Percentiles rank a stretch among this genome's conserved stretches.
phyloP scores from a whole-genome alignment of 2,888 invertebrate genomes.

The Petrophora chlorosata region DNA sequence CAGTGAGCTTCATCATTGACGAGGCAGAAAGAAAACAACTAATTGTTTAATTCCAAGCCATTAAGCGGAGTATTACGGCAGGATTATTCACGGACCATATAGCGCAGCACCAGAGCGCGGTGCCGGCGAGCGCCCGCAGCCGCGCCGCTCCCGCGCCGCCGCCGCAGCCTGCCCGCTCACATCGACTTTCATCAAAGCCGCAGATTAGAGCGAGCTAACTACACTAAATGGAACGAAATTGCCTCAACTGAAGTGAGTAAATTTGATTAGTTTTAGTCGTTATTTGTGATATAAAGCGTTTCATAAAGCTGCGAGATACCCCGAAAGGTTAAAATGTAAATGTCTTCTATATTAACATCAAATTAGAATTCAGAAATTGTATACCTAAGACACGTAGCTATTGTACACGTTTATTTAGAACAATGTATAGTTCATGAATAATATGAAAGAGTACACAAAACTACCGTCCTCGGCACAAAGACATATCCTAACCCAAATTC shows the following conservation, averaged over 20 bases:
- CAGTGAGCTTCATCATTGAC: conserved; percentile 65
- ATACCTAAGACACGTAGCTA: too few species aligned
- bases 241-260: conserved; percentile 15
- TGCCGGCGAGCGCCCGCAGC: conserved; percentile 44
- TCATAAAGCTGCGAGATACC: conserved; percentile 1
- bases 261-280: conserved; percentile 5
- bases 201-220: conserved; percentile 33
- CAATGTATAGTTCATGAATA: too few species aligned
- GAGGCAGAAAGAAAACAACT: conserved; percentile 80
- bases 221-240: conserved; percentile 27
- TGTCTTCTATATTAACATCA: too few species aligned
- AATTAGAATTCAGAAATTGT: too few species aligned
- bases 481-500: too few species aligned
- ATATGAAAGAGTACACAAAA: too few species aligned
- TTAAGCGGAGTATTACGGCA: conserved; percentile 78
- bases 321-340: too few species aligned
- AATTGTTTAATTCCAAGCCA: conserved; percentile 82
- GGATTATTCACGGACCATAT: conserved; percentile 82
- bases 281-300: background rate
- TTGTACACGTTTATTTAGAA: too few species aligned
- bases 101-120: conserved; percentile 69
- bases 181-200: conserved; percentile 38
- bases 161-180: conserved; percentile 33
- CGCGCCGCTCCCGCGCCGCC: conserved; percentile 40
- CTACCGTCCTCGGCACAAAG: too few species aligned